Evolutionary conservation across 1,140 invertebrate genomes (phyloP), one percentile per base, ranked within the genome.

Genomic region (Musca vetustissima): DNA sequence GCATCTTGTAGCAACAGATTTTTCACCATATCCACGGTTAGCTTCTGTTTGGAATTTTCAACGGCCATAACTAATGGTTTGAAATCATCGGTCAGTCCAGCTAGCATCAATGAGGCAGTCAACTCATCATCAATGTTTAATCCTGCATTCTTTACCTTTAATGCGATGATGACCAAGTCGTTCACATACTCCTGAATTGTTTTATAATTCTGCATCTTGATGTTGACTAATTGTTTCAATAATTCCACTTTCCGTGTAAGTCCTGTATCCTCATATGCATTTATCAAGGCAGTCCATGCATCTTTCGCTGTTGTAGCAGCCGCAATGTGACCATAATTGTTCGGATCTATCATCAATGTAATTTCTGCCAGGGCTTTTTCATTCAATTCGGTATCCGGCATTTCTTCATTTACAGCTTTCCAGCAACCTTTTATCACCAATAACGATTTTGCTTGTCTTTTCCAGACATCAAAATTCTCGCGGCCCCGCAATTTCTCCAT

Each of bases 1-100:
- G 75, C 69, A 72, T 81, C 76, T 72, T 82, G 74, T 24, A 82
- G 64, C 55, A 79, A 69, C 67, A 79, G 76, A 13, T 68, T 73
- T 76, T 80, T 79, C 1, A 80, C 71, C 50, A 73, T 72, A 68
- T 81, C 75, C 21, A 71, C 69, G 25, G 74, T 75, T 28, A 80
- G 72, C 48, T 72, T 72, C 9, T 70, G 68, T 48, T 71, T 73
- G n/a, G 77, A 77, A 73, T 69, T 69, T 48, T 70, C 69, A 2
- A 69, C 49, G 24, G 68, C 50, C 57, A 64, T 50, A 13, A 69
- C 68, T 13, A 69, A 43, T 13, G 68, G 14, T 28, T 43, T n/a
- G 50, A 66, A 70, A 17, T 70, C 69, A 24, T 70, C 47, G 13
- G 52, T 28, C 32, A 70, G 19, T 6, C 64, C 64, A 19, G 64